These are phyloP conservation scores for Parasteatoda lunata DNA, from an alignment of 2,888 invertebrate genomes.

Conservation along the genomic window DNA sequence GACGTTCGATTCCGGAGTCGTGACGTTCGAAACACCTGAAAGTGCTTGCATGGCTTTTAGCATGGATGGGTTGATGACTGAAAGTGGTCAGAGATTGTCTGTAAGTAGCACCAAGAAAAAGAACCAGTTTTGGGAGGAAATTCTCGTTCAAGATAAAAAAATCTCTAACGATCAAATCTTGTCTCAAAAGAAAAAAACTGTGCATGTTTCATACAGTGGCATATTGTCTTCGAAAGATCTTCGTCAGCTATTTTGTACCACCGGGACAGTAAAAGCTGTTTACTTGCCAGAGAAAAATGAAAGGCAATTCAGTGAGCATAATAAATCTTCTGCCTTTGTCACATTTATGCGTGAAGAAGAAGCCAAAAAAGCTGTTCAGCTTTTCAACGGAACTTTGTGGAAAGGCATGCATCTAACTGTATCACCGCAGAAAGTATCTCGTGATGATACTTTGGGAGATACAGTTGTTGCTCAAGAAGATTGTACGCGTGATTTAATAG, in stretches of 20 bases:
- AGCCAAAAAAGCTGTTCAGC: neutral
- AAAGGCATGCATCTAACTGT: neutral
- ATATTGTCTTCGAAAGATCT: neutral
- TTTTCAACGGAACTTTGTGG: neutral
- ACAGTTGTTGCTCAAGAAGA: neutral
- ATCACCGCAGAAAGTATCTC: neutral
- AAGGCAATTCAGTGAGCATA: neutral
- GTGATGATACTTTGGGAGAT: neutral
- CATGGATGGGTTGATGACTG: neutral
- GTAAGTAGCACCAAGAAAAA: neutral
- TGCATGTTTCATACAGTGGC: neutral
- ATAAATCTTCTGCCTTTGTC: neutral
- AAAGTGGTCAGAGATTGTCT: neutral
- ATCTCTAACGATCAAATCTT: neutral
- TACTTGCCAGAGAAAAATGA: neutral
- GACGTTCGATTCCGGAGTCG: neutral
- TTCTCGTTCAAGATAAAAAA: neutral
- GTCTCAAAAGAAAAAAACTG: neutral
- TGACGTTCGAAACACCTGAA: neutral
- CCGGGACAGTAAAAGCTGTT: neutral
- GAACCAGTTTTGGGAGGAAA: neutral
- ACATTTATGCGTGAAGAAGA: neutral
- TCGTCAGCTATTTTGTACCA: neutral
- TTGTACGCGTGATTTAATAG: neutral
- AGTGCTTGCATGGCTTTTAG: neutral